phyloP scores from a whole-genome alignment of 2,113 vertebrate species.

The Anarhynchus alexandrinus region DNA sequence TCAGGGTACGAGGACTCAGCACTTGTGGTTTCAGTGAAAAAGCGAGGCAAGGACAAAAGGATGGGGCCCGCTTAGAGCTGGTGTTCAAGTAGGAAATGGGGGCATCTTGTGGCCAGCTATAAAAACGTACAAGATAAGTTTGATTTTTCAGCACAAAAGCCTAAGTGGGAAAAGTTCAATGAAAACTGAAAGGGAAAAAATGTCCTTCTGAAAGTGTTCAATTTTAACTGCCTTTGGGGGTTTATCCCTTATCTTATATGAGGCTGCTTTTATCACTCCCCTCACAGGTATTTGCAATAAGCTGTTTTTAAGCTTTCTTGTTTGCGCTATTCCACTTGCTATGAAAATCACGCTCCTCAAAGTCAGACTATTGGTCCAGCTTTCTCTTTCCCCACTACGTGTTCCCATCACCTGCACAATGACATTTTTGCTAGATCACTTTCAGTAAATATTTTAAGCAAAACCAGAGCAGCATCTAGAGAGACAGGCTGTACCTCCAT shows the following conservation, averaged over 20 bases:
- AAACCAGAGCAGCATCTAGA: not conserved
- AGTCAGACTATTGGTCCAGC: not conserved
- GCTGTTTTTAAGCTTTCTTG: not conserved
- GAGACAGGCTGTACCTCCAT: not conserved
- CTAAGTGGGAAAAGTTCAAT: not conserved
- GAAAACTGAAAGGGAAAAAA: not conserved
- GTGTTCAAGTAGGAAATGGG: not conserved
- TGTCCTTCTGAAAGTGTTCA: not conserved
- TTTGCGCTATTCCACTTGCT: not conserved
- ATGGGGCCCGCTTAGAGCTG: not conserved
- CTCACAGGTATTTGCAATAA: not conserved
- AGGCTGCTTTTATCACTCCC: not conserved
- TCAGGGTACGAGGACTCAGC: not conserved
- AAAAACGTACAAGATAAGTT: not conserved
- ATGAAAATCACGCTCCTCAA: not conserved
- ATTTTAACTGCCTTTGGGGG: not conserved
- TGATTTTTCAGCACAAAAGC: not conserved
- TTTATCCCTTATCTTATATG: not conserved
- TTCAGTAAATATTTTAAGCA: not conserved
- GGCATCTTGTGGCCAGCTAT: slow-evolving; percentile 67
- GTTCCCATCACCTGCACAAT: not conserved
- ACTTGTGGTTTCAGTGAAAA: not conserved
- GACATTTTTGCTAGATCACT: not conserved
- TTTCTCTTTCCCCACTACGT: not conserved
- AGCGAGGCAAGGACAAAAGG: not conserved